phyloP scores from a whole-genome alignment of 2,888 invertebrate species.

The Sepiola atlantica region DNA sequence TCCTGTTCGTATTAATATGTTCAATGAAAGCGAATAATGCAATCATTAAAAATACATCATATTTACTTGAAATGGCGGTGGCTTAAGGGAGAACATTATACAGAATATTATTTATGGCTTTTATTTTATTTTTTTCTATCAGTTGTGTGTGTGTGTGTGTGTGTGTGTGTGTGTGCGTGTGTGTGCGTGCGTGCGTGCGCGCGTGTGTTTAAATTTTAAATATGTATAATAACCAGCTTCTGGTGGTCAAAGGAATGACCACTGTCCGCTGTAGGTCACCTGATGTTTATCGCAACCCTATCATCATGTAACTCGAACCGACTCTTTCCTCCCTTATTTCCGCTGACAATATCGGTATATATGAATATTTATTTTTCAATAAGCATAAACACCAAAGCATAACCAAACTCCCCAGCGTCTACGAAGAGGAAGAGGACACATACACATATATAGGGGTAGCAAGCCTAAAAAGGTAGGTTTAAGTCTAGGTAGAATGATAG shows the following conservation, averaged over 20 bases:
- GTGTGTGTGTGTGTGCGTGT: no score
- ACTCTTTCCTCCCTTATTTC: neutral
- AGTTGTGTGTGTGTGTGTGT: no score
- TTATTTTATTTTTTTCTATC: no score
- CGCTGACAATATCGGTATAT: neutral
- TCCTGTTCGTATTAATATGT: no score
- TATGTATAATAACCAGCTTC: neutral
- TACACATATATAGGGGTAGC: neutral
- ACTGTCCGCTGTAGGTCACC: neutral
- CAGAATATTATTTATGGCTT: no score
- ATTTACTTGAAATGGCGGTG: no score
- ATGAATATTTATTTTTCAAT: constrained; percentile 8
- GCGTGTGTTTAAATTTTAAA: no score
- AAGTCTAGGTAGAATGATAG: no score
- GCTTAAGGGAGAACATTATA: no score
- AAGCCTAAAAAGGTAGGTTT: neutral
- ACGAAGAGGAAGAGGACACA: neutral
- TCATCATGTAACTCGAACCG: neutral
- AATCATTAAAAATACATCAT: no score
- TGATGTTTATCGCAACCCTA: neutral
- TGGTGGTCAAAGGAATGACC: neutral
- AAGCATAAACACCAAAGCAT: neutral
- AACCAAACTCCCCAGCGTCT: neutral
- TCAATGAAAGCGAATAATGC: no score
- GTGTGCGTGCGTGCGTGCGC: no score